Base-by-base conservation (phyloP, 2,888 invertebrate species). In the Ashinkailepas kermadecensis region DNA sequence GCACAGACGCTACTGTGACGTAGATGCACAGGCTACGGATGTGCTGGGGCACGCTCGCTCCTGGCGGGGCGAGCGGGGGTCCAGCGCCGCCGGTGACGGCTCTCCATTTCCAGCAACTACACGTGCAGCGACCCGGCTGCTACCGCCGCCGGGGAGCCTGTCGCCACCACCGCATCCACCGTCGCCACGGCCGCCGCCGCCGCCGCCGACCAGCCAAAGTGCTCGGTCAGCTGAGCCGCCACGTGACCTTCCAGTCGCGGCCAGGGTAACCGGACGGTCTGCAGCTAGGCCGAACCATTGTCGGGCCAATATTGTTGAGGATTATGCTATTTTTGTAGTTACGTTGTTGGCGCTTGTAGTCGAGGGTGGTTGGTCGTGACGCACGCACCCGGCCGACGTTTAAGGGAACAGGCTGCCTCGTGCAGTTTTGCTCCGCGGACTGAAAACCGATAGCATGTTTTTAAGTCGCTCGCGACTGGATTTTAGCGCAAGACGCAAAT, bases 201-300 rank as follows among this genome's bases (percentile, higher is more conserved):
- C 9, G 56, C 8, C 56, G 74, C 8, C 18, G 74, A 74, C 54
- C 18, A 74, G 74, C 39, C 74, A 54, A 74, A 74, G 56, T 74
- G 74, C 21, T 74, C 74, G 0, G 74, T 74, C 74, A 74, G 74
- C 74, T 74, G 74, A 74, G 74, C 21, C 59, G 59, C 59, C 59
- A 7, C 12, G 10, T 58, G 58, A 58, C 59, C 12, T 0, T 15
- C 59, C 12, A 59, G 12, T 6, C 15, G 15, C 70, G 39, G 15
- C 39, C 39, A 39, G 13, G 18, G 39, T 8, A 13, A 15, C 70
- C 70, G 54, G 54, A 23, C 54, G 18, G 15, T 4, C 39, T 39
- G 39, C 39, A 39, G 39, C 39, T 39, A 39, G 39, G 39, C 39
- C 39, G 39, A 39, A 39, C 39, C 39, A 39, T 39, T 39, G 39